phyloP scores from a whole-genome alignment of 2,113 vertebrate species.

The Chinchilla lanigera region DNA sequence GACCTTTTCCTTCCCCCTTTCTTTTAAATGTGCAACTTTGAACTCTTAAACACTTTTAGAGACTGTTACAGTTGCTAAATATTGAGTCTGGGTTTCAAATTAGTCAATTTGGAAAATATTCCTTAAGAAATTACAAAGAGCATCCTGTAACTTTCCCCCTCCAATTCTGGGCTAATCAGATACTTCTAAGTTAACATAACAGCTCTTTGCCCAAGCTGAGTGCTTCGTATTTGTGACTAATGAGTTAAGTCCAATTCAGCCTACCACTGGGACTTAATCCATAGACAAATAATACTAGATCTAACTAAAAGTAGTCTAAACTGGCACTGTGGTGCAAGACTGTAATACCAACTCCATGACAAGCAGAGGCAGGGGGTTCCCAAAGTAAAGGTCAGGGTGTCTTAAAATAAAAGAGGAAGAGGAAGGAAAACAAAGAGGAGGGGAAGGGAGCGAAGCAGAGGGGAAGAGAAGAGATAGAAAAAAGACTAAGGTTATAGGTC shows the following conservation, averaged over 20 bases:
- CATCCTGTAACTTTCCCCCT: background rate
- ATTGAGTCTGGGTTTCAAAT: background rate
- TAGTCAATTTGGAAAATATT: constrained; percentile 4
- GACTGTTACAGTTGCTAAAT: background rate
- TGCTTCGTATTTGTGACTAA: constrained; percentile 50
- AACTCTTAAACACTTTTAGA: background rate
- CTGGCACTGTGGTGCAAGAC: background rate
- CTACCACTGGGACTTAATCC: constrained; percentile 12
- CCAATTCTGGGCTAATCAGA: background rate
- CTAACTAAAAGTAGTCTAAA: constrained; percentile 22
- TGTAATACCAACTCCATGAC: background rate
- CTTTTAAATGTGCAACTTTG: background rate
- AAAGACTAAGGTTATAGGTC: background rate
- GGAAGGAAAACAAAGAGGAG: background rate
- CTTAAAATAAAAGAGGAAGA: background rate
- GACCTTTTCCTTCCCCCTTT: background rate
- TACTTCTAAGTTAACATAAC: background rate
- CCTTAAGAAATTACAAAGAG: background rate
- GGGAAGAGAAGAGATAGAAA: background rate
- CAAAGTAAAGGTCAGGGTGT: background rate
- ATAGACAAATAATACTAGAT: background rate
- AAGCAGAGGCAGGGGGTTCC: background rate
- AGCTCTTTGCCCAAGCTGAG: background rate
- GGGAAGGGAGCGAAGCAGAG: background rate
- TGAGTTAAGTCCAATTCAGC: constrained; percentile 41